A percentile compares a stretch with the other conserved stretches of the same genome.
Conservation (phyloP, 2,113 vertebrate genomes). For the Pipa parva region DNA sequence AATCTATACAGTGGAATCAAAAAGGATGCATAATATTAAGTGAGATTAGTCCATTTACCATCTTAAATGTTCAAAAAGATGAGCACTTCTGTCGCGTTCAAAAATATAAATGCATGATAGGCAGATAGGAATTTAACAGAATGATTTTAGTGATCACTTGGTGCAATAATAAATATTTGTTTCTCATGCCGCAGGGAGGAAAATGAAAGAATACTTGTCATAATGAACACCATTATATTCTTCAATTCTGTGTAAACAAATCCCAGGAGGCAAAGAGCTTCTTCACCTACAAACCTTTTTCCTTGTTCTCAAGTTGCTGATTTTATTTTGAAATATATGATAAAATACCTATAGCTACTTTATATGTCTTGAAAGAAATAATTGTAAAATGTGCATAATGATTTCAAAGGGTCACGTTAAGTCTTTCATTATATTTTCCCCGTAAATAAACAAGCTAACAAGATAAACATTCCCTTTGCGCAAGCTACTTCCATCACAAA, state of each 20-base stretch:
- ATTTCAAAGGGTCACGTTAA: neutral
- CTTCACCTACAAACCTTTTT: neutral
- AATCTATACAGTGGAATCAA: no score
- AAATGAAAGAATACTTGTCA: neutral
- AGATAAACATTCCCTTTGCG: neutral
- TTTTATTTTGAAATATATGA: neutral
- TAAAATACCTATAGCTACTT: neutral
- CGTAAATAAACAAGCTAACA: neutral
- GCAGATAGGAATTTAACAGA: no score
- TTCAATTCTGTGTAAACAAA: neutral
- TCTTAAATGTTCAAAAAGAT: no score
- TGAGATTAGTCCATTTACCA: no score
- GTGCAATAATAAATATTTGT: neutral
- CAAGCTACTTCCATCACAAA: neutral
- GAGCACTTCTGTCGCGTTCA: no score
- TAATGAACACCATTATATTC: constrained; percentile 10
- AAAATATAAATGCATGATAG: no score
- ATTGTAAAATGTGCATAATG: neutral
- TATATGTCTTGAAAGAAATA: neutral
- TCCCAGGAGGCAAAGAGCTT: neutral
- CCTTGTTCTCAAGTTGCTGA: neutral
- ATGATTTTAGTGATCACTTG: no score
- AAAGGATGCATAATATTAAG: no score
- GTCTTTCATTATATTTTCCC: neutral
- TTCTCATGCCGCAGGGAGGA: neutral